These are phyloP conservation scores for Stomatorhinus walkeri DNA, from an alignment of 2,797 vertebrate genomes.

Conservation along the genomic window DNA sequence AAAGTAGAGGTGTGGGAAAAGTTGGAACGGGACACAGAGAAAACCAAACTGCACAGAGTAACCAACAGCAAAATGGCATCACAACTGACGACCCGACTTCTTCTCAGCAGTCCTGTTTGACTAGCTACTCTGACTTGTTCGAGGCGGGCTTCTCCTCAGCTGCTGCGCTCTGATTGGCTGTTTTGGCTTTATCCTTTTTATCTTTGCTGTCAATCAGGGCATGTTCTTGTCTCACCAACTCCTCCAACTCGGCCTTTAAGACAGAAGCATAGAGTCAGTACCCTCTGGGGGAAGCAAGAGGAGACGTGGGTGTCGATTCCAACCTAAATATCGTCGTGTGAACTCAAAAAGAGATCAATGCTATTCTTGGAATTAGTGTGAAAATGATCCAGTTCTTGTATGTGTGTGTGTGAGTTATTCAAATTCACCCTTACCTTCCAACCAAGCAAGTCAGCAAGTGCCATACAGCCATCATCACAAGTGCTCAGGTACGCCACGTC, in stretches of 20 bases:
- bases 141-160: slow-evolving; percentile 34
- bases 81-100: neutral
- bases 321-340: neutral
- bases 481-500: slow-evolving; percentile 80
- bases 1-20: neutral
- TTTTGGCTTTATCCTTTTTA: slow-evolving; percentile 33
- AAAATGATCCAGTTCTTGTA: neutral
- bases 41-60: neutral
- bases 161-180: slow-evolving; percentile 32
- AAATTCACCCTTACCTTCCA: slow-evolving; percentile 69
- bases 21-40: neutral
- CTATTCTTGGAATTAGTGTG: neutral
- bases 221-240: slow-evolving; percentile 71
- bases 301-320: neutral
- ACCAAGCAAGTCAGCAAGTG: slow-evolving; percentile 75
- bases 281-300: neutral
- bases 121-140: slow-evolving; percentile 47
- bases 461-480: slow-evolving; percentile 81
- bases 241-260: slow-evolving; percentile 73
- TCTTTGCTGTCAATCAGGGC: slow-evolving; percentile 63
- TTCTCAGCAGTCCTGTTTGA: neutral
- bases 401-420: neutral
- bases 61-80: slow-evolving; percentile 12
- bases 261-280: neutral
- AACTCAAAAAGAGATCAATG: neutral